Conservation (phyloP, 2,797 vertebrate species). For the Myotis vivesi region DNA sequence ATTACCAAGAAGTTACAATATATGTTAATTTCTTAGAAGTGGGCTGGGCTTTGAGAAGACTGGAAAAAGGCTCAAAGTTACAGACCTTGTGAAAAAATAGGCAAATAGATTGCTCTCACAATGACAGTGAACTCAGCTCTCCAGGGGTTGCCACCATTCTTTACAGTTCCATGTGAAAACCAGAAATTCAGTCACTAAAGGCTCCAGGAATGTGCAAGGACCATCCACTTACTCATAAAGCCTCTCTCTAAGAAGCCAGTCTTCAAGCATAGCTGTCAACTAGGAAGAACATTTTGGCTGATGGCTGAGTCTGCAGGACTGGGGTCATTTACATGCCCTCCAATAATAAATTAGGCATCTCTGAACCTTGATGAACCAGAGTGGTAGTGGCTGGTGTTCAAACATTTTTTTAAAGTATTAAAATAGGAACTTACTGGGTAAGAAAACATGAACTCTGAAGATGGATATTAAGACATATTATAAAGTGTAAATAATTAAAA, state of each 20-base stretch:
- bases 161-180: background rate
- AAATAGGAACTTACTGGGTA: background rate
- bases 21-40: background rate
- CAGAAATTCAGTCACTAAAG: background rate
- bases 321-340: background rate
- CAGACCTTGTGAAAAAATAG: background rate
- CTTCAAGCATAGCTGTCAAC: background rate
- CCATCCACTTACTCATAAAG: background rate
- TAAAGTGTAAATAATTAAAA: background rate
- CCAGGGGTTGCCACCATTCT: background rate
- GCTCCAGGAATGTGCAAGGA: background rate
- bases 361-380: conserved; percentile 18
- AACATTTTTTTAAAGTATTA: background rate
- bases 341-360: background rate
- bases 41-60: background rate
- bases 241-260: background rate
- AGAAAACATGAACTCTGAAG: background rate
- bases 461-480: background rate
- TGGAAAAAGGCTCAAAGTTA: background rate
- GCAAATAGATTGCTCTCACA: background rate
- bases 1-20: background rate
- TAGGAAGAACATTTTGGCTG: background rate
- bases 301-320: background rate
- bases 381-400: background rate
- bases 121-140: background rate